phyloP scores from a whole-genome alignment of 2,113 vertebrate genomes.

The Psittacula cyanocephala region DNA sequence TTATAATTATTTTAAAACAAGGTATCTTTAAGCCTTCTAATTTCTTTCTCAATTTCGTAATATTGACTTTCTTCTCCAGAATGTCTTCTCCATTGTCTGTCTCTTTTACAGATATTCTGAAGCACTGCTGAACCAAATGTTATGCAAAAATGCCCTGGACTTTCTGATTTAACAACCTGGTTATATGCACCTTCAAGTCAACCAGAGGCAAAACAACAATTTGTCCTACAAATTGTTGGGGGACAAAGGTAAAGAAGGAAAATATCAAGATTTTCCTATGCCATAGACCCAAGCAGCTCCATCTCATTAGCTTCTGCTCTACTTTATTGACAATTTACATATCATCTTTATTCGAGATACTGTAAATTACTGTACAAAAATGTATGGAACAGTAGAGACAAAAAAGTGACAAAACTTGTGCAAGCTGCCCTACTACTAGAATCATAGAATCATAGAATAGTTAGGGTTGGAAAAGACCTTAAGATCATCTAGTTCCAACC shows the following conservation, averaged over 20 bases:
- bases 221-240: neutral
- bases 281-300: neutral
- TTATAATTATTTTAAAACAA: neutral
- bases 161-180: neutral
- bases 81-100: neutral
- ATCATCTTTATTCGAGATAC: neutral
- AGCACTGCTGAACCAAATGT: neutral
- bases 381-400: accelerated
- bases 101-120: neutral
- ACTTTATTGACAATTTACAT: neutral
- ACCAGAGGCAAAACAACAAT: neutral
- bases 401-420: neutral
- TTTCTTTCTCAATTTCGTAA: neutral
- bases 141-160: neutral
- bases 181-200: neutral
- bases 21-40: neutral
- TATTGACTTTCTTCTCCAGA: neutral
- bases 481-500: neutral
- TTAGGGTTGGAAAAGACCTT: neutral
- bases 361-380: neutral
- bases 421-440: neutral
- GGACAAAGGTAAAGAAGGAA: neutral
- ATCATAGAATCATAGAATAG: too few species aligned
- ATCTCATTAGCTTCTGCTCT: neutral
- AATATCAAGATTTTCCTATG: neutral